These are phyloP conservation scores for Champsocephalus gunnari DNA, from an alignment of 2,797 vertebrate species.

Conservation along the genomic window DNA sequence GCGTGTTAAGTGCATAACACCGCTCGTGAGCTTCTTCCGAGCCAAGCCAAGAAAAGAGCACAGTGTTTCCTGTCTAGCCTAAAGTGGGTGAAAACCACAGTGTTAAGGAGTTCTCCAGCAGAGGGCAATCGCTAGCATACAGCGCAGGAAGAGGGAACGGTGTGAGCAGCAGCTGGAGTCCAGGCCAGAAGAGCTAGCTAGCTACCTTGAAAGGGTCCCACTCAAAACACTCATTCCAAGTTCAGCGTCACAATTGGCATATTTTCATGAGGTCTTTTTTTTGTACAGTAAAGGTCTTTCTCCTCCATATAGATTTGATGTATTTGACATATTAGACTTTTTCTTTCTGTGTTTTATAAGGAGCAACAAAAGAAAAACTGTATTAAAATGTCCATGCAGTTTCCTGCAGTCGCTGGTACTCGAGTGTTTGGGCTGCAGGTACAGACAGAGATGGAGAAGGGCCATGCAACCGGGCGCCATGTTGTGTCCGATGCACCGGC, in stretches of 20 bases:
- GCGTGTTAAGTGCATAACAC: constrained; percentile 50
- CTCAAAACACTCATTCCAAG: constrained; percentile 71
- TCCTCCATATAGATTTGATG: constrained; percentile 63
- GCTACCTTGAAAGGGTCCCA: constrained; percentile 59
- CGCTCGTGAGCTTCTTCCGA: constrained; percentile 49
- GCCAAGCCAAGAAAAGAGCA: constrained; percentile 44
- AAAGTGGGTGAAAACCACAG: constrained; percentile 53
- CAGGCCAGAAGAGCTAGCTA: constrained; percentile 54
- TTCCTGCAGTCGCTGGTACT: constrained; percentile 75
- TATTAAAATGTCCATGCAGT: constrained; percentile 65
- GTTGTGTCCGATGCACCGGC: constrained; percentile 48
- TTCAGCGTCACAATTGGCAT: constrained; percentile 70
- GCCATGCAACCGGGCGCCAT: constrained; percentile 29
- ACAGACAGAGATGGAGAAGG: constrained; percentile 51
- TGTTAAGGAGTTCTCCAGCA: constrained; percentile 46
- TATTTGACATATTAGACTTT: constrained; percentile 58
- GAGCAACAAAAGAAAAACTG: constrained; percentile 31
- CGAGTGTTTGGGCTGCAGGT: constrained; percentile 50
- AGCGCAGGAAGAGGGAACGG: background rate
- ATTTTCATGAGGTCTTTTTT: constrained; percentile 66
- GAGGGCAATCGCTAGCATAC: too few relatives aligned
- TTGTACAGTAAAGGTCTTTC: constrained; percentile 76
- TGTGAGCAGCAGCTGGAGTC: constrained; percentile 50
- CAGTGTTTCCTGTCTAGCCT: constrained; percentile 64
- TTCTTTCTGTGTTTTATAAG: constrained; percentile 59